These are phyloP conservation scores for Percopsis omiscomaycus DNA, from an alignment of 2,797 vertebrate genomes.

Conservation along the genomic window DNA sequence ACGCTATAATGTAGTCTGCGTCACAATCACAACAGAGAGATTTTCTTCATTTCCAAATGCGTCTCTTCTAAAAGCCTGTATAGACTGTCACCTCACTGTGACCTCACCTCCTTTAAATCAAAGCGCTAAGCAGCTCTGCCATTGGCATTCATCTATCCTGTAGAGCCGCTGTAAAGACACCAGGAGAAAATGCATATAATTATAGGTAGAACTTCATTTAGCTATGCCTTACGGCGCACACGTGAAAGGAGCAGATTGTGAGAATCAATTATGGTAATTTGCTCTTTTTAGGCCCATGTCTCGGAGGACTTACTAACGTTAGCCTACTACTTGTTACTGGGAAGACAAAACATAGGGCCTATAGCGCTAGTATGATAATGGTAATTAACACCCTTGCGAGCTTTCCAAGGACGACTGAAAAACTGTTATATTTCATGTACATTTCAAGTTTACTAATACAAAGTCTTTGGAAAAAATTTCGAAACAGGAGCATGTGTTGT, in stretches of 20 bases:
- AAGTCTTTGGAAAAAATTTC: too few relatives aligned
- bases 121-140: neutral
- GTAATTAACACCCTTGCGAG: neutral
- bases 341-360: too few relatives aligned
- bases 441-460: too few relatives aligned
- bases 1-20: too few relatives aligned
- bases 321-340: too few relatives aligned
- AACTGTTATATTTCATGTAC: neutral
- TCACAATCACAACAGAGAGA: too few relatives aligned
- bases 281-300: neutral
- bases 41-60: neutral
- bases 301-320: neutral
- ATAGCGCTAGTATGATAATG: too few relatives aligned
- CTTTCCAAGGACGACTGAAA: neutral
- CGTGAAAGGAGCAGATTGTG: slow-evolving; percentile 1
- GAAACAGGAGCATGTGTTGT: too few relatives aligned
- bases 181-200: slow-evolving; percentile 6
- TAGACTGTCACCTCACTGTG: neutral
- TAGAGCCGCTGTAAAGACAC: neutral
- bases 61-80: neutral
- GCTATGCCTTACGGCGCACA: neutral
- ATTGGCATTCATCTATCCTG: slow-evolving; percentile 1
- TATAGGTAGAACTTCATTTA: neutral
- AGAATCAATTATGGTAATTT: slow-evolving; percentile 3
- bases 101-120: neutral